Conservation (phyloP, 2,797 vertebrate genomes). For the Selene dorsalis region DNA sequence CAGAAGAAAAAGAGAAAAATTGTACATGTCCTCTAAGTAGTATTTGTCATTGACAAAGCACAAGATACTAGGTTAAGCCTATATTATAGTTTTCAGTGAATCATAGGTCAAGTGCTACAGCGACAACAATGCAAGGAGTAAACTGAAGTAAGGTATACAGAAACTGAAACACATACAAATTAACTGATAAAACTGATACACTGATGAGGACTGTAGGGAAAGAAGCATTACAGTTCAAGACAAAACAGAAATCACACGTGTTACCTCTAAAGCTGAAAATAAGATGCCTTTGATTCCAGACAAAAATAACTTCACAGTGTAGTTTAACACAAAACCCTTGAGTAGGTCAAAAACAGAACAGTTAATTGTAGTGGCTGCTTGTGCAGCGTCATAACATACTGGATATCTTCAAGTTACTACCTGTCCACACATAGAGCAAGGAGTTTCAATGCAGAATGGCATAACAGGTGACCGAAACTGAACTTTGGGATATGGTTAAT, state of each 20-base stretch:
- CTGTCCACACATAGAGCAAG: conserved; percentile 36
- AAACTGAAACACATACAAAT: conserved; percentile 52
- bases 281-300: conserved; percentile 64
- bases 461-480: conserved; percentile 42
- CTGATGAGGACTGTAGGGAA: conserved; percentile 26
- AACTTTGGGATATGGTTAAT: conserved; percentile 52
- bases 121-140: conserved; percentile 60
- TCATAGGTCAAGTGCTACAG: conserved; percentile 68
- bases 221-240: conserved; percentile 48
- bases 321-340: conserved; percentile 63
- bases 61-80: conserved; percentile 67
- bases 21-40: conserved; percentile 53
- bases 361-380: conserved; percentile 48
- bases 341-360: conserved; percentile 37
- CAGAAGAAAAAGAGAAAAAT: conserved; percentile 28
- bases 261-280: conserved; percentile 57
- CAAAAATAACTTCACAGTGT: conserved; percentile 80
- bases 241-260: conserved; percentile 46
- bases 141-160: conserved; percentile 41
- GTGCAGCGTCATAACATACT: conserved; percentile 58
- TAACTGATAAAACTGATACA: conserved; percentile 46
- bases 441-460: conserved; percentile 28
- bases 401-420: conserved; percentile 59
- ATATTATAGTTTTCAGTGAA: conserved; percentile 67
- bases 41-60: conserved; percentile 67